These are phyloP conservation scores for Daphoenositta chrysoptera DNA, from an alignment of 2,113 vertebrate species.

Conservation along the genomic window DNA sequence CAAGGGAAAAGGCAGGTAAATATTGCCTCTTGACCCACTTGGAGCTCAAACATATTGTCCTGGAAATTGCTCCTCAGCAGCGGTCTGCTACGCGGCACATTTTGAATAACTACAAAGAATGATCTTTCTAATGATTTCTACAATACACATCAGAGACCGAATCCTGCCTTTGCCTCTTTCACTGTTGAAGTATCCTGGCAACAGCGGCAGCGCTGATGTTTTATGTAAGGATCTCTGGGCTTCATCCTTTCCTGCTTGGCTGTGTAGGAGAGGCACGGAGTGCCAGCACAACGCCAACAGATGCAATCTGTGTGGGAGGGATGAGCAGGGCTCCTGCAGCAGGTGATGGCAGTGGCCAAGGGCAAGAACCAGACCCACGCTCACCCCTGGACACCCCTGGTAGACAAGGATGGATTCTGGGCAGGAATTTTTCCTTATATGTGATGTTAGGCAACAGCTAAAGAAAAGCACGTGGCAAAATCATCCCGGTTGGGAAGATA, in stretches of 20 bases:
- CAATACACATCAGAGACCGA: not conserved
- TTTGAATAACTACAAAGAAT: not conserved
- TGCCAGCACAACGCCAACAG: not conserved
- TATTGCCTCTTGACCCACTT: not conserved
- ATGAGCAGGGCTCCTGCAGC: not conserved
- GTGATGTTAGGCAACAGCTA: not conserved
- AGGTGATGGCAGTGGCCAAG: not conserved
- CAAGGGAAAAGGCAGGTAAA: not conserved
- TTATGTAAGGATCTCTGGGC: conserved; percentile 13
- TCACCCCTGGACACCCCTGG: not conserved
- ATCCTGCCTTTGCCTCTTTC: not conserved
- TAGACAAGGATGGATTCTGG: not conserved
- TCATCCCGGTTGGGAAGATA: not conserved
- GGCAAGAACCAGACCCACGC: not conserved
- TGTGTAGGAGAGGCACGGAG: not conserved
- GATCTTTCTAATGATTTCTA: conserved; percentile 8
- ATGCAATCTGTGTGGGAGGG: not conserved
- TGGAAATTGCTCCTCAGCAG: not conserved
- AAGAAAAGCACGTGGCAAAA: not conserved
- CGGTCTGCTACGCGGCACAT: not conserved
- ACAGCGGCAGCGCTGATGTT: conserved; percentile 16
- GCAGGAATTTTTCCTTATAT: not conserved
- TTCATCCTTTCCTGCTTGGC: not conserved
- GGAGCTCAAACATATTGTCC: not conserved
- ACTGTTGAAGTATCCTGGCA: conserved; percentile 47